phyloP scores from a whole-genome alignment of 2,797 vertebrate species.

The Enteromius paludinosus region DNA sequence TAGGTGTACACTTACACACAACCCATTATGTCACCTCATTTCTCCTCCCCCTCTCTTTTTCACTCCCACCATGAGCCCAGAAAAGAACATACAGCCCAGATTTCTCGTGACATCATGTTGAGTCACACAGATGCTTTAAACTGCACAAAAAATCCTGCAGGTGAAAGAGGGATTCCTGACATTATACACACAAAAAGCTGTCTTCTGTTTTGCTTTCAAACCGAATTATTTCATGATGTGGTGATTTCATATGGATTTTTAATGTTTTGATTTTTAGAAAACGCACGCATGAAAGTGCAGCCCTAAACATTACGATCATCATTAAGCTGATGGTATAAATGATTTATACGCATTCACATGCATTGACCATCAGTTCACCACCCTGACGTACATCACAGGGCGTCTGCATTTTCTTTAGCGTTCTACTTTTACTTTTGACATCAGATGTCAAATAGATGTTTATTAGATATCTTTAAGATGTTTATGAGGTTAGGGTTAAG shows the following conservation, averaged over 20 bases:
- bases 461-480: neutral
- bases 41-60: conserved; percentile 6
- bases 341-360: neutral
- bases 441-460: neutral
- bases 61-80: conserved; percentile 25
- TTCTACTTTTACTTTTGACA: no score
- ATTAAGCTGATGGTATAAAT: neutral
- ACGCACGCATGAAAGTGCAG: neutral
- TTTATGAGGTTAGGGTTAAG: neutral
- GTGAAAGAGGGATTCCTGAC: neutral
- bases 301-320: neutral
- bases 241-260: neutral
- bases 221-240: neutral
- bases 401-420: no score
- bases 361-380: neutral
- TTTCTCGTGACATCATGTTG: conserved; percentile 35
- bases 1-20: conserved; percentile 18
- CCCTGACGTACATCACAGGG: neutral
- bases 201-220: neutral
- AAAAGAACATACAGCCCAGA: conserved; percentile 39
- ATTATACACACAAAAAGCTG: neutral
- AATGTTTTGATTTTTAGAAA: neutral
- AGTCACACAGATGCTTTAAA: conserved; percentile 12
- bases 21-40: conserved; percentile 34
- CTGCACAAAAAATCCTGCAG: conserved; percentile 4